A percentile compares a stretch with the other conserved stretches of the same genome.
These are phyloP conservation scores for Crambe crambe DNA, from an alignment of 37 sponge, comb jelly and placozoan species.

Conservation along the genomic window DNA sequence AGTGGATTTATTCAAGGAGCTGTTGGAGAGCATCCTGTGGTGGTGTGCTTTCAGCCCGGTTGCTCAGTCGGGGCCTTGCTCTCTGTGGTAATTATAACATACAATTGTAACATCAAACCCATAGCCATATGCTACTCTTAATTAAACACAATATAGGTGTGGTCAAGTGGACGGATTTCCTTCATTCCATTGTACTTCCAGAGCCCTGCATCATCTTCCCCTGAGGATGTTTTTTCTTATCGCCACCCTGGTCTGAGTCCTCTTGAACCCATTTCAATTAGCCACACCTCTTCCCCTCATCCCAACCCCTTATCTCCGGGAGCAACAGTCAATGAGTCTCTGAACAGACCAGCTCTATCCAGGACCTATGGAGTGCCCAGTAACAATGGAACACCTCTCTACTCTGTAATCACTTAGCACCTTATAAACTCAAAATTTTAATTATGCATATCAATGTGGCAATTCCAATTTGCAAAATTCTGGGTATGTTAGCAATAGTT, in stretches of 20 bases:
- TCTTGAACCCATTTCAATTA: neutral
- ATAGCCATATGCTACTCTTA: too few relatives aligned
- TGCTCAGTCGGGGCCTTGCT: neutral
- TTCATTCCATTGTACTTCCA: slow-evolving; percentile 22
- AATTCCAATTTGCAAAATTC: too few relatives aligned
- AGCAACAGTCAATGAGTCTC: neutral
- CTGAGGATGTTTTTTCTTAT: neutral
- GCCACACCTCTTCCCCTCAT: neutral
- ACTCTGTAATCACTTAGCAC: too few relatives aligned
- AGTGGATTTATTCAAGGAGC: neutral
- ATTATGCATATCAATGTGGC: too few relatives aligned
- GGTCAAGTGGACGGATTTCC: slow-evolving; percentile 59
- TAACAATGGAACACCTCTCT: neutral
- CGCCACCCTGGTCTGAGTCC: neutral
- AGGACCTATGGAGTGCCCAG: neutral
- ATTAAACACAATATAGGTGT: slow-evolving; percentile 29
- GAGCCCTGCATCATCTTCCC: neutral
- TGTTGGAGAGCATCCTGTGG: neutral
- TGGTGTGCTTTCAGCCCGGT: neutral
- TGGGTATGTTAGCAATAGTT: too few relatives aligned
- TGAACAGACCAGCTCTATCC: neutral
- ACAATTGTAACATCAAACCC: too few relatives aligned
- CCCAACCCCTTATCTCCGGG: too few relatives aligned
- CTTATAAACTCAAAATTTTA: too few relatives aligned
- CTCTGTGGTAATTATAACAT: too few relatives aligned